Evolutionary conservation across 1,140 invertebrate species (phyloP), one percentile per base, ranked within the genome.

Genomic region (Drosophila kohkoa): DNA sequence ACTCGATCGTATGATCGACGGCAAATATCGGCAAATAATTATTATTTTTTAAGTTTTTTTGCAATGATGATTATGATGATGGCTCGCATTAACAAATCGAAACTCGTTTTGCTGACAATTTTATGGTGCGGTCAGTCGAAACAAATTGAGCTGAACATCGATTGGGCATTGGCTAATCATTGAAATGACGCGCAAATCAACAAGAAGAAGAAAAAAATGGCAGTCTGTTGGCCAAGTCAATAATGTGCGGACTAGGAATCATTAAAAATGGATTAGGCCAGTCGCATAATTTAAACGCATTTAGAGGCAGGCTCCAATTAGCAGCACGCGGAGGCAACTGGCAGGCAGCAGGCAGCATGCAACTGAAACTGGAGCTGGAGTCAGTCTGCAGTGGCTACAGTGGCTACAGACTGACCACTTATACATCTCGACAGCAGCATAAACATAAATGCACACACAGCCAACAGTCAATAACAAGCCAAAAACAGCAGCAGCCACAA

Each of bases 191-290:
- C 60, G 52, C 59, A 72, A 65, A 76, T 74, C 64, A 67, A n/a
- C 35, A 35, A 51, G 15, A 28, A 28, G 10, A 16, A 13, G 51
- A 25, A 6, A 15, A 13, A 54, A 54, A 54, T 11, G 11, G 11
- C 35, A 10, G 35, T 3, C 35, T 30, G 20, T 28, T 10, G 49
- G 49, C 49, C 25, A 52, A 52, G 25, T 52, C 25, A 28, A 52
- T 52, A 48, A 15, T 48, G 25, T 25, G 35, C n/a, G 2, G 41
- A 28, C 38, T 54, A 25, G 38, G 63, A 45, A 82, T 88, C 85
- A 89, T 89, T 90, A 89, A 89, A 89, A 90, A 89, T 76, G 81
- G 78, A 89, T 89, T 89, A 89, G 83, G 68, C 81, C 71, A 64
- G 45, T 66, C 69, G 85, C 85, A 88, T 88, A 88, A 88, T 81